Percentiles rank a stretch among this genome's conserved stretches.
Evolutionary conservation across 2,797 vertebrate species (phyloP).

Genomic region (Picus viridis): DNA sequence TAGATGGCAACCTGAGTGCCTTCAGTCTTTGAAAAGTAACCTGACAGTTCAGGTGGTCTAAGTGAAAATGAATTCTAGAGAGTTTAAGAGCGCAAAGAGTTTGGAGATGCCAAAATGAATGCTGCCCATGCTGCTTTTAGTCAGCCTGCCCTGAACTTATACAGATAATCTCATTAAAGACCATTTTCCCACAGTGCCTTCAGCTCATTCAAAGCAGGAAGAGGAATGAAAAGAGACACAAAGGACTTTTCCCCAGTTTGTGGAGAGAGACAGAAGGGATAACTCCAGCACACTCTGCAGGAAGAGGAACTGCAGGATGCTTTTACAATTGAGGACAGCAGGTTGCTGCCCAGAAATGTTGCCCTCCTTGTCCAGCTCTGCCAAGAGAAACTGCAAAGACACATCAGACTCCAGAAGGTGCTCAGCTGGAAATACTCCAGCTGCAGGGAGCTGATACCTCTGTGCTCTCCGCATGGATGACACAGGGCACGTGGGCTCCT

Average conservation of each 20-base stretch:
- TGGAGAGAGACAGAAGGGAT: background rate
- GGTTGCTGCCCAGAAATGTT: background rate
- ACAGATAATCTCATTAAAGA: background rate
- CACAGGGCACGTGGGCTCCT: fast-evolving
- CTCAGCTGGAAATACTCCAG: background rate
- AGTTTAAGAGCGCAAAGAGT: background rate
- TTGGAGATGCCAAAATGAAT: background rate
- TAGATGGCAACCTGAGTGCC: background rate
- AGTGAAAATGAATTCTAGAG: background rate
- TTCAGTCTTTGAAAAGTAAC: background rate
- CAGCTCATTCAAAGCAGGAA: background rate
- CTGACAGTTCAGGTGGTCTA: background rate
- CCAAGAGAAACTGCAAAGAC: background rate
- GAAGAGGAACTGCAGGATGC: background rate
- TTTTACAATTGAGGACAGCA: background rate
- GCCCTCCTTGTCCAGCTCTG: background rate
- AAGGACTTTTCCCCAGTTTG: background rate
- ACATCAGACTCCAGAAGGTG: background rate
- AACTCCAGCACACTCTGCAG: background rate
- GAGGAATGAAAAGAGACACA: background rate
- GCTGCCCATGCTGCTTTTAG: background rate
- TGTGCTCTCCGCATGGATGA: background rate
- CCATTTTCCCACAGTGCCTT: background rate
- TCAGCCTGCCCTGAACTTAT: background rate
- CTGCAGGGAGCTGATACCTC: background rate